These are phyloP conservation scores for Choreutis nemorana DNA, from an alignment of 2,888 invertebrate species.

Conservation along the genomic window DNA sequence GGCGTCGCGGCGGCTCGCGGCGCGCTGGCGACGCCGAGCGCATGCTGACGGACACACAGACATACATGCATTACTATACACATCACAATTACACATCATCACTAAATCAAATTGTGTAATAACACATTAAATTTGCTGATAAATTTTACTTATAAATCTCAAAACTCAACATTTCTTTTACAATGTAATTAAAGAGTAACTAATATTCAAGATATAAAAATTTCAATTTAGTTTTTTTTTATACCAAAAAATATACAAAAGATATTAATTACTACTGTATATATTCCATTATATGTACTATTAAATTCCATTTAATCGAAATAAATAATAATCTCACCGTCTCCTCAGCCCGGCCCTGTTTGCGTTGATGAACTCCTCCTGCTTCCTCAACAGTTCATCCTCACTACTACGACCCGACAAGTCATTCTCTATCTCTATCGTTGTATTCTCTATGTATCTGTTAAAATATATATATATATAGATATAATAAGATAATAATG, in stretches of 20 bases:
- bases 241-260: too few species aligned
- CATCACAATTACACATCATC: too few species aligned
- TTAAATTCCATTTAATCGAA: too few species aligned
- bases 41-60: slow-evolving; percentile 21
- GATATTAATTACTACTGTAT: too few species aligned
- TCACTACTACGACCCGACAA: slow-evolving; percentile 21
- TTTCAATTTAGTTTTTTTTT: too few species aligned
- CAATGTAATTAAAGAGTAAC: too few species aligned
- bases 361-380: slow-evolving; percentile 58
- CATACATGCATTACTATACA: neutral
- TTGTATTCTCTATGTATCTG: slow-evolving; percentile 58
- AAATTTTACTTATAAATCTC: neutral
- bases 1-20: slow-evolving; percentile 10
- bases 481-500: too few species aligned
- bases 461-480: too few species aligned
- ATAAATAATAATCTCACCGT: slow-evolving; percentile 20
- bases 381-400: slow-evolving; percentile 36
- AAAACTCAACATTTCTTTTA: too few species aligned
- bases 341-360: slow-evolving; percentile 47
- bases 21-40: slow-evolving; percentile 25
- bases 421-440: slow-evolving; percentile 56
- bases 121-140: neutral
- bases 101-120: slow-evolving; percentile 2
- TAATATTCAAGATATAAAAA: too few species aligned
- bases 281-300: too few species aligned